Conservation (phyloP, 2,113 vertebrate species). For the Girardinichthys multiradiatus region DNA sequence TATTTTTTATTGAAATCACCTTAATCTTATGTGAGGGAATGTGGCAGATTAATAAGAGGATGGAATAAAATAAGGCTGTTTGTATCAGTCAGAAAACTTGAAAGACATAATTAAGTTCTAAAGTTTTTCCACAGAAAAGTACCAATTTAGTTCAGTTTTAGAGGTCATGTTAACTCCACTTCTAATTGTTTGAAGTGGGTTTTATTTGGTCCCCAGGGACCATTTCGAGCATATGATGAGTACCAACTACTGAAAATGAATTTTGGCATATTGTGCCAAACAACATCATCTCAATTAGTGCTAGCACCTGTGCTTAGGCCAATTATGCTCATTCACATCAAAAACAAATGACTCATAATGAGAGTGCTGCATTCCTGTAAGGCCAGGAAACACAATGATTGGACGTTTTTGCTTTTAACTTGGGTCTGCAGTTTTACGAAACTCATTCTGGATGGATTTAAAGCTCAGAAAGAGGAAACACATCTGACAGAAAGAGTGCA, state of each 20-base stretch:
- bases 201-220: background rate
- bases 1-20: too few species aligned
- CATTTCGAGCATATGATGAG: slow-evolving; percentile 19
- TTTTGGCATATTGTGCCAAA: slow-evolving; percentile 19
- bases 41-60: background rate
- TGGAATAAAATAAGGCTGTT: background rate
- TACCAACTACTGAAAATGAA: slow-evolving; percentile 13
- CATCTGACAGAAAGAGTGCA: slow-evolving; percentile 12
- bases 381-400: slow-evolving; percentile 25
- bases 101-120: slow-evolving; percentile 10
- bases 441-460: slow-evolving; percentile 1
- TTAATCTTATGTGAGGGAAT: background rate
- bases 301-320: slow-evolving; percentile 52
- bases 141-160: slow-evolving; percentile 4
- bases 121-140: slow-evolving; percentile 8
- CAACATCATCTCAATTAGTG: slow-evolving; percentile 46
- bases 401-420: slow-evolving; percentile 22
- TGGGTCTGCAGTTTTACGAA: slow-evolving; percentile 20
- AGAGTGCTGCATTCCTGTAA: slow-evolving; percentile 7
- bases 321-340: slow-evolving; percentile 49
- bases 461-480: slow-evolving; percentile 15
- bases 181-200: slow-evolving; percentile 16
- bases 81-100: background rate
- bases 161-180: slow-evolving; percentile 24
- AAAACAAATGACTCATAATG: slow-evolving; percentile 43